Evolutionary conservation across 1,140 invertebrate genomes (phyloP), one percentile per base, ranked within the genome.

Genomic region (Venustaconcha ellipsiformis): DNA sequence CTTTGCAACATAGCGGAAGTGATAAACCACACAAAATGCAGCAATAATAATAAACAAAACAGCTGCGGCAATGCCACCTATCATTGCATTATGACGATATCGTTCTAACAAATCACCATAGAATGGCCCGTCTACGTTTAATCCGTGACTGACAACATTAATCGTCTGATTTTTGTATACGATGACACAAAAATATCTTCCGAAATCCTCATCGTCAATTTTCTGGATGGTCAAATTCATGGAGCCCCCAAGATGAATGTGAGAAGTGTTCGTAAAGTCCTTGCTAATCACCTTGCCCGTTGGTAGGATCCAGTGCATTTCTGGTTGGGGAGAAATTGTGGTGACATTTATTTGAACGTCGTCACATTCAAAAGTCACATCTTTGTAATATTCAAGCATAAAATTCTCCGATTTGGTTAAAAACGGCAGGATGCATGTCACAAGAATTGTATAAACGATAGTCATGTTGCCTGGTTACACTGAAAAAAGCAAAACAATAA

Each of bases 21-120:
- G 65, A 57, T 67, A 74, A 12, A 74, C 67, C 8, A 68, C 2
- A 62, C 72, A 74, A 30, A 20, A 62, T 17, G 65, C 72, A 12
- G 72, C 37, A 17, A 74, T 30, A 18, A 74, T 68, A 14, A 68
- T 65, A 56, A 74, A 74, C 66, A 74, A 67, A 37, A 55, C 62
- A 62, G 66, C 72, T 56, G 72, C 72, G 14, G 72, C 72, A 17
- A 74, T 74, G 37, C 72, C 72, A 23, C 72, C 72, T 59, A 68
- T 68, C 57, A 74, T 74, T 2, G 72, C 72, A 15, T 74, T 74
- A 17, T 68, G 23, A 13, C 56, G 37, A 58, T 74, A 74, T 20
- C 62, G 67, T 20, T 67, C 66, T n/a, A 74, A 26, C 18, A 74
- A 59, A 20, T 68, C 72, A n/a, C 72, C 66, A 67, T 57, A 74